Percentiles rank a stretch among this genome's conserved stretches.
Evolutionary conservation across 2,113 vertebrate genomes (phyloP).

Genomic region (Brienomyrus longianalis): DNA sequence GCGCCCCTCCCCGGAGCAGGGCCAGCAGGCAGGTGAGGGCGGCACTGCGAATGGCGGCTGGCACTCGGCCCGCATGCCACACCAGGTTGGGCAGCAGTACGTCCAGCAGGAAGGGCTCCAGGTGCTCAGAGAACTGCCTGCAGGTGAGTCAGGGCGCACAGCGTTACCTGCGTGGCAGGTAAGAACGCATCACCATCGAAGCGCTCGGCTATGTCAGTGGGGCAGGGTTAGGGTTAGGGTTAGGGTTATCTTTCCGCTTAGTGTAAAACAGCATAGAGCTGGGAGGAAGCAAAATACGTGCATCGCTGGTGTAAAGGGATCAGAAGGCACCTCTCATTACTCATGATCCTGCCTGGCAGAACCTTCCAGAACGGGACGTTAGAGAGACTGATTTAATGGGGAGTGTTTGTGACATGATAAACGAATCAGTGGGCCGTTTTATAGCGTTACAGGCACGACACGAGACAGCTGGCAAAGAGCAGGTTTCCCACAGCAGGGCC

Average conservation of each 20-base stretch:
- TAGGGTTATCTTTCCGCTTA: background rate
- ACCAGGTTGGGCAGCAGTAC: conserved; percentile 82
- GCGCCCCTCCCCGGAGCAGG: conserved; percentile 61
- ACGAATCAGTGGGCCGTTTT: background rate
- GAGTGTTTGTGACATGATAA: background rate
- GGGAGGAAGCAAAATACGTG: background rate
- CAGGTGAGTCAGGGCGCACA: conserved; percentile 4
- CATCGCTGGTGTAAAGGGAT: background rate
- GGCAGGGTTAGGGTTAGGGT: background rate
- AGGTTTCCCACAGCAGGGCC: background rate
- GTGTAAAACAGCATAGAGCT: background rate
- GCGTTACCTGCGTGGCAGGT: background rate
- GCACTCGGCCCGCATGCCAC: conserved; percentile 81
- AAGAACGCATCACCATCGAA: background rate
- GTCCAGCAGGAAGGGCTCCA: conserved; percentile 69
- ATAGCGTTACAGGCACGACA: background rate
- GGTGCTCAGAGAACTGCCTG: conserved; percentile 69
- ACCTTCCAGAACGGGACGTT: background rate
- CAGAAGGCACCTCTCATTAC: background rate
- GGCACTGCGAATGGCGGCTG: conserved; percentile 78
- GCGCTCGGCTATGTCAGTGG: background rate
- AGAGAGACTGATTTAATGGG: background rate
- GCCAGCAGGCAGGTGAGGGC: conserved; percentile 85
- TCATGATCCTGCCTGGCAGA: background rate
- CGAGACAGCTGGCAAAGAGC: background rate